phyloP scores from a whole-genome alignment of 2,797 vertebrate species.

The Steatocranus sp. region DNA sequence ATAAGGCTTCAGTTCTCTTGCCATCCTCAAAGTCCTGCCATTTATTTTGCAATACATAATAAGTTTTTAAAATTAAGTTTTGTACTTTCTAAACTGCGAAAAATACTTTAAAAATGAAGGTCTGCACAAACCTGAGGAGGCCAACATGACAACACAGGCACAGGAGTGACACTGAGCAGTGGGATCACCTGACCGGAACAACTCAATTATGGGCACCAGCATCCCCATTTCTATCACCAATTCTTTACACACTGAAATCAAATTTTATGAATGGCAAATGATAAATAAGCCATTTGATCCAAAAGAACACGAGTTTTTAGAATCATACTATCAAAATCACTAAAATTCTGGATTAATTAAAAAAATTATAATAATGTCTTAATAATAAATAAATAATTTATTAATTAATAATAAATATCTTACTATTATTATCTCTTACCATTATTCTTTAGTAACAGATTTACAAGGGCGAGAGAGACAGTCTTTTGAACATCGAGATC shows the following conservation, averaged over 20 bases:
- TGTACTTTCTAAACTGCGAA: fast-evolving
- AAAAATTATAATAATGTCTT: background rate
- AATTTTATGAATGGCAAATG: background rate
- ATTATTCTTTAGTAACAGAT: conserved; percentile 76
- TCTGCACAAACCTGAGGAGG: conserved; percentile 72
- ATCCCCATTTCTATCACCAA: conserved; percentile 77
- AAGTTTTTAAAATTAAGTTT: background rate
- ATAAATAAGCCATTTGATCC: background rate
- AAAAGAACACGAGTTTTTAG: fast-evolving
- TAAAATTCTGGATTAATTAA: background rate
- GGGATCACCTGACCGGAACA: conserved; percentile 77
- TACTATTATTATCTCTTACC: conserved; percentile 75
- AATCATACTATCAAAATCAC: background rate
- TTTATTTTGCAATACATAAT: background rate
- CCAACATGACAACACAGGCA: conserved; percentile 76
- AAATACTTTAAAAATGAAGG: background rate
- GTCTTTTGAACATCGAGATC: conserved; percentile 79
- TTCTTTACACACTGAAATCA: conserved; percentile 71
- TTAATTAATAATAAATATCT: too few relatives aligned
- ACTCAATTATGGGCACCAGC: conserved; percentile 78
- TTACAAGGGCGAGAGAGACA: conserved; percentile 73
- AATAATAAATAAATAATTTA: too few relatives aligned
- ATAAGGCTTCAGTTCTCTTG: background rate
- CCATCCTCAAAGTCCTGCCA: background rate
- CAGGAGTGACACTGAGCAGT: conserved; percentile 79